Evolutionary conservation across 2,797 vertebrate genomes (phyloP), one percentile per base, ranked within the genome.

Genomic region (Enteromius fasciolatus): DNA sequence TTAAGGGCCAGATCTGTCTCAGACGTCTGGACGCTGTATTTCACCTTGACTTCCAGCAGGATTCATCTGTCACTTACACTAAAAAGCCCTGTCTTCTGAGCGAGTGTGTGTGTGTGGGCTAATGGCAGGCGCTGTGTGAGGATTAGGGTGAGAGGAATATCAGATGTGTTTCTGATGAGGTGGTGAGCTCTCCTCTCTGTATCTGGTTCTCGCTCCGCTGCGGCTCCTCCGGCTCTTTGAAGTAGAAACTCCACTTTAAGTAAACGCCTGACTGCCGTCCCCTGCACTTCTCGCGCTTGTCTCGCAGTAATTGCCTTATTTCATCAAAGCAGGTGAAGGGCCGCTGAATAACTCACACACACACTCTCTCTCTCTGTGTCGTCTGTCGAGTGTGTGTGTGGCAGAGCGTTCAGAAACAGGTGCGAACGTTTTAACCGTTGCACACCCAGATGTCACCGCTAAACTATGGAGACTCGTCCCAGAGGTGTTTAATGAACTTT

Each of bases 251-350:
- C 89, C 79, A 82, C 89, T 92, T 87, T 41, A 48, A 90, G 86
- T 88, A 85, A 48, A 85, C 87, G 77, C 82, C 78, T 66, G 66
- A 81, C 81, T 85, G 83, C 64, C n/a, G 12, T 50, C 79, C 79
- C n/a, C 76, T 9, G 39, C 80, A 41, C 46, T 67, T 70, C 87
- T 91, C 91, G 87, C 87, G 83, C 93, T 80, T 72, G 67, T 72
- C 79, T 73, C 91, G 91, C 87, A 91, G 82, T 95, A 95, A 95
- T 92, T 95, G 90, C 89, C 91, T 89, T 90, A 92, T 94, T 95
- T 94, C 86, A 90, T 95, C 94, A 91, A 90, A 90, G 93, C 93
- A 95, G 93, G 92, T 96, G 93, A 93, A 92, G 66, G 52, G 85
- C 59, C 76, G 72, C 54, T 3, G 46, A 72, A 57, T 78, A 64